Base-by-base conservation (phyloP, 2,113 vertebrate species). In the Turdus rufiventris region DNA sequence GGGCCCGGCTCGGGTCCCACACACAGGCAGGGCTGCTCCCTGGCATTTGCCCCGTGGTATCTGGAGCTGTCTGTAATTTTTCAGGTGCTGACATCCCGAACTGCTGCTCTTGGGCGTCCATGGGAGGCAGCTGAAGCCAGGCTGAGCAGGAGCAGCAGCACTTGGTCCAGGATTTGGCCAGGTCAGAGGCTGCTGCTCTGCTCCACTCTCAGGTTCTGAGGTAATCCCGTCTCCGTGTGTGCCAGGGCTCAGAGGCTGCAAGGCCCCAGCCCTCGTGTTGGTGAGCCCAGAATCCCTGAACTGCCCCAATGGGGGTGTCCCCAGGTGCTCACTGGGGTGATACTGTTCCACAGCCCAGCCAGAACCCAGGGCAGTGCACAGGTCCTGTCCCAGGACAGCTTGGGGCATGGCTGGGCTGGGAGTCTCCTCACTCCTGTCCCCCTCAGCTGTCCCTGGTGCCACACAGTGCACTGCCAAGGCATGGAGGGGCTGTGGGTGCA, bases 401-500 rank as follows among this genome's bases (percentile, higher is more conserved):
- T 1, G 2, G 47, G 77, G 14, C 73, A 56, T 28, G 25, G 50
- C 31, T 67, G 58, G 16, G n/a, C 70, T 16, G 42, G 31, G 23
- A 25, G 17, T 34, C 17, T 71, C 15, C 0, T 4, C 81, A 42
- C 50, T 75, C 42, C 58, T n/a, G 10, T 67, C 18, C 23, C 13
- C 28, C 45, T 89, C 67, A 93, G 61, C 54, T 9, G 5, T 60
- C 36, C 58, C 34, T 63, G 73, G 33, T 68, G 60, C 45, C 72
- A 70, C 23, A 2, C 82, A 93, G 95, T 67, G 75, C 48, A 25
- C 67, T 54, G 45, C 82, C 5, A 16, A n/a, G 18, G 75, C 91
- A 98, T 96, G 93, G 97, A 97, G 95, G 88, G 86, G 38, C 51
- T 92, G 56, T 9, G 31, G 48, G 60, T 12, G 6, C 70, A 28